phyloP scores from a whole-genome alignment of 1,140 invertebrate genomes.

The Ceratina calcarata region DNA sequence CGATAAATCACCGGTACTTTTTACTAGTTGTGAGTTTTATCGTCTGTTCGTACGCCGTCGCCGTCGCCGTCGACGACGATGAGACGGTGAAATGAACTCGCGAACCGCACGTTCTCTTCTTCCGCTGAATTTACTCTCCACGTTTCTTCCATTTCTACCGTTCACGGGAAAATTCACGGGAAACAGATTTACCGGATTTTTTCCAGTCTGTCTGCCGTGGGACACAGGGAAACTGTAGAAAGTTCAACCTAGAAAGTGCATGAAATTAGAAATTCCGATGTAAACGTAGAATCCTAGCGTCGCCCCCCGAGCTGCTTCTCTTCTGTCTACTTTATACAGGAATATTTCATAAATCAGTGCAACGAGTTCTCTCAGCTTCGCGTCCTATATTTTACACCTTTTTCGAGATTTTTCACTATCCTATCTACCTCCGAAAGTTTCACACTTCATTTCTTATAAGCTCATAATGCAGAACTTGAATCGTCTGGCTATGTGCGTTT shows the following conservation, averaged over 20 bases:
- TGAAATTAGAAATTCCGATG: conserved; percentile 19
- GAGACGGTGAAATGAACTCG: not conserved
- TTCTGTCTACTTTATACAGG: not conserved
- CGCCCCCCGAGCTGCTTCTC: not conserved
- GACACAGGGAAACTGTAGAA: too few relatives aligned
- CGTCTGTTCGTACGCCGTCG: conserved; percentile 8
- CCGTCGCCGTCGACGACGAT: too few relatives aligned
- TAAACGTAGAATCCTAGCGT: conserved; percentile 5
- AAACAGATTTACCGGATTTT: conserved; percentile 5
- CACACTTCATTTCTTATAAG: too few relatives aligned
- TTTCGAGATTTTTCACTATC: too few relatives aligned
- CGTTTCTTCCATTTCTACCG: not conserved
- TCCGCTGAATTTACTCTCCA: conserved; percentile 20
- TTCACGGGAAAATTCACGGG: not conserved
- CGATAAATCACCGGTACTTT: conserved; percentile 14
- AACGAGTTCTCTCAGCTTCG: not conserved
- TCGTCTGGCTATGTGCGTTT: too few relatives aligned
- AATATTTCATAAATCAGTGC: conserved; percentile 1
- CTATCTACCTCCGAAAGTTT: too few relatives aligned
- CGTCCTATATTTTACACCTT: too few relatives aligned
- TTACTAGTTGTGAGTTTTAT: conserved; percentile 17
- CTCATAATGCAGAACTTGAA: too few relatives aligned
- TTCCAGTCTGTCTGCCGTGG: too few relatives aligned
- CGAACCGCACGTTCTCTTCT: conserved; percentile 10
- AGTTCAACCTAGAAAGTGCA: not conserved